These are phyloP conservation scores for Catocala nupta DNA, from an alignment of 2,888 invertebrate genomes.

Conservation along the genomic window DNA sequence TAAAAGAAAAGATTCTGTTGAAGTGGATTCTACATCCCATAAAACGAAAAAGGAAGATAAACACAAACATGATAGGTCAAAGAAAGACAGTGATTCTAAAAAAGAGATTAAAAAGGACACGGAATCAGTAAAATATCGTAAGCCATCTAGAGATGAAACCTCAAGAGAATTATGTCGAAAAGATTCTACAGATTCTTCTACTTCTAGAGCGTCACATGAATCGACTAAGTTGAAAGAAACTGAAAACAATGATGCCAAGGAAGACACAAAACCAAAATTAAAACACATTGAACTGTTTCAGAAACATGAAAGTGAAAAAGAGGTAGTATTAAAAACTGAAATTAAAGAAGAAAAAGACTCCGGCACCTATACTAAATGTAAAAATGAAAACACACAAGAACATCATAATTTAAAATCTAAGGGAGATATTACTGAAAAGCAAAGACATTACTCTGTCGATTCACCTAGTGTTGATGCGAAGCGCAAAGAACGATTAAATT, in stretches of 20 bases:
- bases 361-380: conserved; percentile 57
- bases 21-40: conserved; percentile 55
- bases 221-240: conserved; percentile 75
- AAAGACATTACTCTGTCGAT: conserved; percentile 83
- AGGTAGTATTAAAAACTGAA: conserved; percentile 72
- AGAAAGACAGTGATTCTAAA: conserved; percentile 77
- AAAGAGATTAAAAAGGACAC: conserved; percentile 80
- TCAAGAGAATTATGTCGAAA: conserved; percentile 78
- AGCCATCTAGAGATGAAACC: conserved; percentile 80
- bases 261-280: conserved; percentile 70
- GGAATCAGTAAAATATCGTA: conserved; percentile 73
- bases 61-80: conserved; percentile 78
- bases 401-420: conserved; percentile 62
- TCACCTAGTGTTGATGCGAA: conserved; percentile 81
- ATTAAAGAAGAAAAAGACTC: conserved; percentile 80
- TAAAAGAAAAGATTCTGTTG: conserved; percentile 69
- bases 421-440: conserved; percentile 75
- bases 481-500: conserved; percentile 88
- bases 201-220: conserved; percentile 81
- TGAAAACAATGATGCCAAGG: conserved; percentile 73
- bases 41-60: conserved; percentile 82
- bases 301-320: conserved; percentile 85
- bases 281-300: conserved; percentile 81
- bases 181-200: conserved; percentile 84
- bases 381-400: conserved; percentile 56